Evolutionary conservation across 2,113 vertebrate genomes (phyloP), one percentile per base, ranked within the genome.

Genomic region (Rhinopithecus roxellana): DNA sequence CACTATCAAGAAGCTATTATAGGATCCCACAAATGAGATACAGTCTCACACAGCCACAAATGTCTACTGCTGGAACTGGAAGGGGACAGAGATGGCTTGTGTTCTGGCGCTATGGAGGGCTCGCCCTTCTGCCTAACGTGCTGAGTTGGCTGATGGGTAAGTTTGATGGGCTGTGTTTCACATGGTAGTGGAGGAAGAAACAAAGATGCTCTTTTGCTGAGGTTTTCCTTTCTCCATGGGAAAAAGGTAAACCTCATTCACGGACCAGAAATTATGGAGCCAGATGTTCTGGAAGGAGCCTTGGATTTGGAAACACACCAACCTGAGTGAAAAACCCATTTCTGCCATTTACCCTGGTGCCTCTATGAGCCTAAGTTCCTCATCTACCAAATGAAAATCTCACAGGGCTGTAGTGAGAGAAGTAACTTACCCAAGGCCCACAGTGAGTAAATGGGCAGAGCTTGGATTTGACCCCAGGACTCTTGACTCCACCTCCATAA

Each of bases 251-350:
- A 64, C 12, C 61, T 64, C 27, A 32, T 64, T 64, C 61, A 64
- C 5, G 30, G 35, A 27, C 22, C 17, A 69, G 61, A 83, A 61
- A 64, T 83, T 18, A 13, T 48, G 61, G 61, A 69, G 23, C 25
- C 50, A 81, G 75, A 67, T 78, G 27, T 22, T 61, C 78, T 59
- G 79, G 69, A 82, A 94, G 95, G 67, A 85, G 11, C 8, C 40
- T 74, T 87, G 23, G 35, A 70, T 82, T 75, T 75, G 55, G 67
- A 92, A 48, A 87, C 40, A 50, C 18, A 75, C 5, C 89, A 27
- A 92, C n/a, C 5, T 74, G 20, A 40, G 89, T 69, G 30, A 4
- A 87, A 69, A 93, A 45, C 6, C 13, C 27, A 20, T 61, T 83
- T 43, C 78, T 93, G 9, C 12, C 40, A 10, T 69, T 69, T 77